These are phyloP conservation scores for Prunella fulvescens DNA, from an alignment of 2,113 vertebrate genomes.

Conservation along the genomic window DNA sequence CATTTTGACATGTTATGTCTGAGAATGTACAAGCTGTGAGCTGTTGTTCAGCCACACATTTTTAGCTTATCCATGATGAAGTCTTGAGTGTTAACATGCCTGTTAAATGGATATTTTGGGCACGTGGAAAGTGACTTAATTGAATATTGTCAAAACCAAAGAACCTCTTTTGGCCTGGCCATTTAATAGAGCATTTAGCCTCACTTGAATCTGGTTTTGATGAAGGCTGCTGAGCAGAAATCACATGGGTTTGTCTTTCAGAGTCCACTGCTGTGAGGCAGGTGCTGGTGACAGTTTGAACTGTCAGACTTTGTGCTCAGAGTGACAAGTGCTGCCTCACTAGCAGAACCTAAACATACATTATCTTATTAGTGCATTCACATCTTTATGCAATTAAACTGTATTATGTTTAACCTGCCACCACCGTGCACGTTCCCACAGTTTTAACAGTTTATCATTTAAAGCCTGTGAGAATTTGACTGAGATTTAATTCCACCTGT, in stretches of 20 bases:
- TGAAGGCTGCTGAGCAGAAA: slow-evolving; percentile 12
- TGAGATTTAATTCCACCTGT: background rate
- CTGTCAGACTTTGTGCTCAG: slow-evolving; percentile 38
- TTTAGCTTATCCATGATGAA: slow-evolving; percentile 1
- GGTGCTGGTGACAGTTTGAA: slow-evolving; percentile 60
- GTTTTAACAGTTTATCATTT: background rate
- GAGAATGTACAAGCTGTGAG: background rate
- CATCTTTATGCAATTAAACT: slow-evolving; percentile 4
- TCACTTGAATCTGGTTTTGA: slow-evolving; percentile 43
- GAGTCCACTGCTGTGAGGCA: slow-evolving; percentile 25
- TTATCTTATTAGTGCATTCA: slow-evolving; percentile 38
- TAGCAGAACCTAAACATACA: background rate
- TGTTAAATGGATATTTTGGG: background rate
- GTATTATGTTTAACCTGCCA: background rate
- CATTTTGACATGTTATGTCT: background rate
- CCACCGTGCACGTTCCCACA: background rate
- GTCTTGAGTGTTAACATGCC: slow-evolving; percentile 46
- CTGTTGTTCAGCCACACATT: background rate
- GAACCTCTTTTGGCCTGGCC: slow-evolving; percentile 6
- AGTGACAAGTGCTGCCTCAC: slow-evolving; percentile 29
- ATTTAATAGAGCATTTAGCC: slow-evolving; percentile 32
- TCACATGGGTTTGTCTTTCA: slow-evolving; percentile 23
- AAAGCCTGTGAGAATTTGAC: background rate
- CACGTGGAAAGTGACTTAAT: slow-evolving; percentile 32
- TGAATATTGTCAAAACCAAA: slow-evolving; percentile 38